phyloP scores from a whole-genome alignment of 2,888 invertebrate species.

The Acleris cristana region DNA sequence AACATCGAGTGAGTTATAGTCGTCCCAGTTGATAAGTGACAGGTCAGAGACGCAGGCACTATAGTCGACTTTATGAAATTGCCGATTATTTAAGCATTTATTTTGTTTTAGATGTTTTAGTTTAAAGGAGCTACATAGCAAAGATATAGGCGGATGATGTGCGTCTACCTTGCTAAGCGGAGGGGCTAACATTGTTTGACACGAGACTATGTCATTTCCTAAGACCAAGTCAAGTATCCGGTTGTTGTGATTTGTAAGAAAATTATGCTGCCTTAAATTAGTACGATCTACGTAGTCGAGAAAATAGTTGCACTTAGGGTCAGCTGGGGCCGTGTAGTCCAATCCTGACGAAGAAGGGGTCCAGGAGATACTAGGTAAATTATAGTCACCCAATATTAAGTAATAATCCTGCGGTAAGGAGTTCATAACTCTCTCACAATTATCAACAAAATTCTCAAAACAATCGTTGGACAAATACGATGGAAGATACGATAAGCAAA shows the following conservation, averaged over 20 bases:
- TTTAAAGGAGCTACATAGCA: not conserved
- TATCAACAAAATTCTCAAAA: not conserved
- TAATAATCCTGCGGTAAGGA: not conserved
- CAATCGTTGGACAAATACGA: not conserved
- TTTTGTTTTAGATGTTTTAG: not conserved
- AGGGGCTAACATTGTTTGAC: not conserved
- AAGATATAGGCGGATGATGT: not conserved
- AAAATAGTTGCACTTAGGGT: not conserved
- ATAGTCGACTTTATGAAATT: not conserved
- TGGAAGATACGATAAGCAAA: not conserved
- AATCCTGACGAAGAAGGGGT: not conserved
- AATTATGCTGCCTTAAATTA: not conserved
- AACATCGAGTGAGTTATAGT: not conserved
- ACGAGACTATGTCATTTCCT: not conserved
- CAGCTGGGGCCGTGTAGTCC: not conserved
- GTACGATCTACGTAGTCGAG: not conserved
- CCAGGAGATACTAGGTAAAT: not conserved
- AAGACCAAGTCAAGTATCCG: not conserved
- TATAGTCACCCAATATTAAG: not conserved
- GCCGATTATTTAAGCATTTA: not conserved
- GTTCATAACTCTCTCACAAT: not conserved
- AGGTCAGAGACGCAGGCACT: not conserved
- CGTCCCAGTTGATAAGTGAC: not conserved
- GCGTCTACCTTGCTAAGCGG: not conserved
- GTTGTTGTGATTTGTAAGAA: not conserved